Base-by-base conservation (phyloP, 1,140 invertebrate genomes). In the Pristionchus pacificus region DNA sequence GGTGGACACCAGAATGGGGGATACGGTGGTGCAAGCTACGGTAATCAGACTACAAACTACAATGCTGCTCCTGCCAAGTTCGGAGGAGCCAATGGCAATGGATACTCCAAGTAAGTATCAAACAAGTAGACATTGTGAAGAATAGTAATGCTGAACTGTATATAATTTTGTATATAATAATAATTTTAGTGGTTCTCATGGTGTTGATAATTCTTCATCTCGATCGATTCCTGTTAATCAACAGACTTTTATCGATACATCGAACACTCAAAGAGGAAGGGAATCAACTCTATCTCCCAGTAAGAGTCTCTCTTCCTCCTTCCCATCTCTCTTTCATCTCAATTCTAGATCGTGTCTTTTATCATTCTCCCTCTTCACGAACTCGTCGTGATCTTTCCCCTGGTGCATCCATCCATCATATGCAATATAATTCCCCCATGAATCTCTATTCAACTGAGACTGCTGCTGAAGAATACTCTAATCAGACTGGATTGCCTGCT, bases 351-450 rank as follows among this genome's bases (percentile, higher is more conserved):
- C 38, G 38, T 57, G 38, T 65, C 14, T 71, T 68, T 60, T 72
- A 72, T 57, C 70, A 75, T 29, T 68, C 70, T 1, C 74, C 69
- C 27, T 68, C 64, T 1, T 65, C 75, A 14, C 69, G 76, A 6
- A 72, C 70, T 31, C 68, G 76, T 27, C 29, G 67, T 15, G 74
- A 78, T 33, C 70, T 78, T 27, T 78, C 76, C 1, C 77, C 77
- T 2, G 62, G 68, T 30, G 78, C 78, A 6, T 63, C 71, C 1
- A 68, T 79, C 29, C 70, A 62, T 27, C 78, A 79, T 62, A 64
- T 79, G 10, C 78, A 79, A 59, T 79, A 80, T 68, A 79, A 79
- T 65, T 80, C 78, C 2, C 78, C 78, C 15, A 68, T 79, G 59
- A 65, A 69, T 58, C 63, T 79, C 24, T 79, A 79, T 55, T 79